Percentiles rank a stretch among this genome's conserved stretches.
phyloP scores from a whole-genome alignment of 2,888 invertebrate species.

The Drosophila mulleri region DNA sequence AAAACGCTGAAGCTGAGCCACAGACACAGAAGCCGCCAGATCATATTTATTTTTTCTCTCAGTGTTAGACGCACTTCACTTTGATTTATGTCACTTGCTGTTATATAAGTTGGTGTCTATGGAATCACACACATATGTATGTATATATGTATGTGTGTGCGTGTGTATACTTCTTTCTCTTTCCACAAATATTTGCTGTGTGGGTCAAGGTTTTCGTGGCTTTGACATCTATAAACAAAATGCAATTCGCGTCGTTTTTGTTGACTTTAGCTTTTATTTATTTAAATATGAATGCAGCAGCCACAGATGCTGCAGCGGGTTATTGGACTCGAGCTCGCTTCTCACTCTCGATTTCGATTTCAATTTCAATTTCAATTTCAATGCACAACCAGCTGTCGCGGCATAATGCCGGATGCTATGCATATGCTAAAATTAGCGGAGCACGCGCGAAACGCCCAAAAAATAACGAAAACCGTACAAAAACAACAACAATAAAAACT shows the following conservation, averaged over 20 bases:
- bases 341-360: slow-evolving; percentile 63
- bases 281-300: slow-evolving; percentile 15
- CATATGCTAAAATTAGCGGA: slow-evolving; percentile 43
- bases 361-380: slow-evolving; percentile 45
- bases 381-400: slow-evolving; percentile 54
- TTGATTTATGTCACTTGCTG: slow-evolving; percentile 25
- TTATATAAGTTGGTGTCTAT: slow-evolving; percentile 27
- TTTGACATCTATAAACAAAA: slow-evolving; percentile 5
- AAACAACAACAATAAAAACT: neutral
- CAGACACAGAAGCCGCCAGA: slow-evolving; percentile 27
- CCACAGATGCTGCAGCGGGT: slow-evolving; percentile 49
- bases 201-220: slow-evolving; percentile 64
- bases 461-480: neutral
- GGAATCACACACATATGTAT: too few species aligned
- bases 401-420: slow-evolving; percentile 69
- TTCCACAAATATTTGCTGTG: slow-evolving; percentile 13
- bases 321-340: slow-evolving; percentile 74
- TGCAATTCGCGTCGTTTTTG: slow-evolving; percentile 38
- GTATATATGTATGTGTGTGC: neutral
- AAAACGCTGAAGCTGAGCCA: slow-evolving; percentile 54
- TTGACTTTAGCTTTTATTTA: slow-evolving; percentile 21
- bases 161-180: neutral
- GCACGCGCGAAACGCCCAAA: slow-evolving; percentile 48
- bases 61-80: slow-evolving; percentile 13
- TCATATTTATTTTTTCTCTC: slow-evolving; percentile 36